A percentile compares a stretch with the other conserved stretches of the same genome.
phyloP scores from a whole-genome alignment of 2,888 invertebrate species.

The Byasa hedistus region DNA sequence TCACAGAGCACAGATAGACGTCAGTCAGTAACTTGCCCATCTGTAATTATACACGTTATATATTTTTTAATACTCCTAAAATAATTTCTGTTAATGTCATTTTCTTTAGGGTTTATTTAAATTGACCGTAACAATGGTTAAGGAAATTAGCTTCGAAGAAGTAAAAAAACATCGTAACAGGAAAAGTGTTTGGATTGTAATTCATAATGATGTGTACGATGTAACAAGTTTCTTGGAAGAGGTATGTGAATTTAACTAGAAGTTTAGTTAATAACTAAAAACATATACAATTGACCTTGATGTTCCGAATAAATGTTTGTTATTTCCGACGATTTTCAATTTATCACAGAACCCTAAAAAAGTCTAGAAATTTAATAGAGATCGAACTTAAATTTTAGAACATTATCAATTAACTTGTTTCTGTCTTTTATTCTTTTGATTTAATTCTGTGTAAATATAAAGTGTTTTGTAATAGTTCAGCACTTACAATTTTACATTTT shows the following conservation, averaged over 20 bases:
- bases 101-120: neutral
- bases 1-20: neutral
- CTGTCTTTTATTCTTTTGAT: too few relatives aligned
- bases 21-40: neutral
- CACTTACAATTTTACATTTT: too few relatives aligned
- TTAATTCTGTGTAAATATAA: too few relatives aligned
- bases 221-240: slow-evolving; percentile 88
- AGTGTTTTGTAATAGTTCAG: too few relatives aligned
- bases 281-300: too few relatives aligned
- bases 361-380: too few relatives aligned
- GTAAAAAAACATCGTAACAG: slow-evolving; percentile 82
- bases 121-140: slow-evolving; percentile 42
- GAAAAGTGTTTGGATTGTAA: slow-evolving; percentile 83
- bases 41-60: neutral
- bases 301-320: too few relatives aligned
- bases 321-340: too few relatives aligned
- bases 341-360: too few relatives aligned
- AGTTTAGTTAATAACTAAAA: too few relatives aligned
- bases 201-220: slow-evolving; percentile 90
- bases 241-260: slow-evolving; percentile 65
- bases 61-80: neutral
- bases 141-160: slow-evolving; percentile 79
- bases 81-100: neutral
- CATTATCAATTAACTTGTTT: too few relatives aligned
- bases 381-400: too few relatives aligned